These are phyloP conservation scores for Lycocorax pyrrhopterus DNA, from an alignment of 2,113 vertebrate genomes.

Conservation along the genomic window DNA sequence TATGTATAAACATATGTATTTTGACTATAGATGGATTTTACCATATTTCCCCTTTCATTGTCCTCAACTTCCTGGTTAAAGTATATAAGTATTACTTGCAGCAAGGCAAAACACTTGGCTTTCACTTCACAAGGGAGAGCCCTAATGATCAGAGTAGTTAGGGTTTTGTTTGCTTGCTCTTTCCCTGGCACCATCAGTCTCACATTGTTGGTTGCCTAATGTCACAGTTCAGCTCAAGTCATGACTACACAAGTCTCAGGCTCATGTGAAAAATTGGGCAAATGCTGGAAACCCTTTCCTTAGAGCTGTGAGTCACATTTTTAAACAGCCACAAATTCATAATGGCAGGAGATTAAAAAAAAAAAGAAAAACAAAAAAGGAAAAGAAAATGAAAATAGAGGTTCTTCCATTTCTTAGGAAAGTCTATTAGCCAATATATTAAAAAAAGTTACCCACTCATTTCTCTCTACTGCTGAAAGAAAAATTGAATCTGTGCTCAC, in stretches of 20 bases:
- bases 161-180: not conserved
- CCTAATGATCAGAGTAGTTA: not conserved
- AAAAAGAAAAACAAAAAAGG: accelerated
- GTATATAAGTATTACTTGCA: not conserved
- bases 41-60: not conserved
- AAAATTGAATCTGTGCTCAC: not conserved
- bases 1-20: not conserved
- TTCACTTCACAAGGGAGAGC: not conserved
- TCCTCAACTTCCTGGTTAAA: not conserved
- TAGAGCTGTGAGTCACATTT: not conserved
- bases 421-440: not conserved
- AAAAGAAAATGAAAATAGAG: not conserved
- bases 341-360: not conserved
- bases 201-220: not conserved
- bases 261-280: not conserved
- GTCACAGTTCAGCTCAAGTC: not conserved
- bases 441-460: not conserved
- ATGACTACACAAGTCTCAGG: not conserved
- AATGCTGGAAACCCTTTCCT: not conserved
- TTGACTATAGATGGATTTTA: not conserved
- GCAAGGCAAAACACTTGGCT: not conserved
- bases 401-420: not conserved
- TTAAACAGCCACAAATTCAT: not conserved
- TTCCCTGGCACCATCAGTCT: not conserved
- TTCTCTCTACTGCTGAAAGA: not conserved